Evolutionary conservation across 2,888 invertebrate genomes (phyloP), one percentile per base, ranked within the genome.

Genomic region (Galerucella nymphaeae): DNA sequence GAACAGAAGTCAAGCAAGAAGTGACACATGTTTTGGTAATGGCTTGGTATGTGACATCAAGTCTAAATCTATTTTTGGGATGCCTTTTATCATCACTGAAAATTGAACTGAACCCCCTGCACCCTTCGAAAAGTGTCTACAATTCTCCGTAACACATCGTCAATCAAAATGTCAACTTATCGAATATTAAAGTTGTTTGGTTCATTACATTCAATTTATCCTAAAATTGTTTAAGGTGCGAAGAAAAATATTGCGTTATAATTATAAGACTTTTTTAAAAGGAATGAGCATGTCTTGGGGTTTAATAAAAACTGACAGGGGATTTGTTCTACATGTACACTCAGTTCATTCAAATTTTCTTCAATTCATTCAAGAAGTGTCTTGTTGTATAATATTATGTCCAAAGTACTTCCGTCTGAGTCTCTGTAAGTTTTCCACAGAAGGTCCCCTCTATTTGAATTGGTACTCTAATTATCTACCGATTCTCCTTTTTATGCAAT

Each of bases 11-110:
- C 62, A 66, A 63, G 76, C 75, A 76, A 63, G 70, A 68, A 74
- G 64, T 65, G 72, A 75, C 76, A 76, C 71, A 73, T 75, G 75
- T 75, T 75, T 75, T 55, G 63, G 69, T 74, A 74, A 73, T 70
- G 74, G 69, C 57, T 30, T 62, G 75, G 75, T 70, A 73, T 73
- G 75, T 70, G 75, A 72, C 76, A 73, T 68, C 58, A 75, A 77
- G 75, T 76, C 78, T 74, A 77, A 72, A 74, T 79, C 79, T 78
- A 77, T 80, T 79, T 80, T 77, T 75, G 76, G 77, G 79, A 75
- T 75, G 70, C 69, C 78, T 77, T 80, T 78, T 77, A 80, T 79
- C 79, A 80, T 77, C 80, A 79, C 77, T 75, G 76, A 76, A 80
- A 80, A 79, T 79, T 78, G 75, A 76, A 78, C 72, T 58, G 42